Percentiles rank a stretch among this genome's conserved stretches.
These are phyloP conservation scores for Nothobranchius kuhntae DNA, from an alignment of 2,113 vertebrate species.

Conservation along the genomic window DNA sequence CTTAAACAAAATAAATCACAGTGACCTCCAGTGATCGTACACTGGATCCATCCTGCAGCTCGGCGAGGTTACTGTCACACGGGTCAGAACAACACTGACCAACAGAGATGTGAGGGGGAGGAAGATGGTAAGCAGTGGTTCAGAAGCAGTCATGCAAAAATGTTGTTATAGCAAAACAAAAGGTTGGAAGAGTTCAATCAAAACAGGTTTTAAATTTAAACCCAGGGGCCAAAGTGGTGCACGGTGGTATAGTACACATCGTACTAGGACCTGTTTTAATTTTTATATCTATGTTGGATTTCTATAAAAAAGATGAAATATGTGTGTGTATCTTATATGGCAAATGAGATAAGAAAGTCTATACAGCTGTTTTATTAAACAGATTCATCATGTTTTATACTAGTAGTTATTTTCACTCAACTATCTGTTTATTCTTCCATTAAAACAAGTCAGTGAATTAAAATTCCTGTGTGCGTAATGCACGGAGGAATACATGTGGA, in stretches of 20 bases:
- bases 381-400: not conserved
- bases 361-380: not conserved
- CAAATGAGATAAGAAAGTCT: constrained; percentile 1
- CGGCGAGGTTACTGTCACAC: constrained; percentile 13
- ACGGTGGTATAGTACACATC: too few species aligned
- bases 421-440: constrained; percentile 6
- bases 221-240: not conserved
- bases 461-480: constrained; percentile 8
- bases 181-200: constrained; percentile 5
- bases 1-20: constrained; percentile 46
- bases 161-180: constrained; percentile 18
- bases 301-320: not conserved
- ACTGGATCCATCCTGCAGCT: constrained; percentile 35
- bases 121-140: constrained; percentile 29
- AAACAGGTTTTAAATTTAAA: constrained; percentile 1
- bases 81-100: constrained; percentile 45
- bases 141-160: constrained; percentile 8
- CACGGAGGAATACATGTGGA: constrained; percentile 10
- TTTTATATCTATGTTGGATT: too few species aligned
- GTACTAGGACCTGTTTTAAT: too few species aligned
- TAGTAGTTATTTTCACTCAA: constrained; percentile 5
- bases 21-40: constrained; percentile 31
- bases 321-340: constrained; percentile 11
- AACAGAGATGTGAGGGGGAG: constrained; percentile 32
- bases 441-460: constrained; percentile 2